A percentile compares a stretch with the other conserved stretches of the same genome.
These are phyloP conservation scores for Eremophila alpestris DNA, from an alignment of 2,797 vertebrate genomes.

Conservation along the genomic window DNA sequence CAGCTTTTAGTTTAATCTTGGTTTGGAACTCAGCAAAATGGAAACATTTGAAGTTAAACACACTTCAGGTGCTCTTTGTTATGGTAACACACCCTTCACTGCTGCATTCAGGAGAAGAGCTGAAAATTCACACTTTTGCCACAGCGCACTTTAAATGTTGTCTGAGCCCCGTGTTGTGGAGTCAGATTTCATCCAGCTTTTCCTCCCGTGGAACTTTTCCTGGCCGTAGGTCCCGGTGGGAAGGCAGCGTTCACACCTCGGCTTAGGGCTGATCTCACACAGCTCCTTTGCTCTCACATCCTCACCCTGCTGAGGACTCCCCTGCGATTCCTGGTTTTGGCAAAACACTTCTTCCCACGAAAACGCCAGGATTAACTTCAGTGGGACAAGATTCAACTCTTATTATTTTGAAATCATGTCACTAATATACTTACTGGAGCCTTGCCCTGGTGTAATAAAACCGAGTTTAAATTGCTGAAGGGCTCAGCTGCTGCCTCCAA, in stretches of 20 bases:
- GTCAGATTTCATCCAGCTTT: not conserved
- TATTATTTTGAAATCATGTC: not conserved
- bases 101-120: not conserved
- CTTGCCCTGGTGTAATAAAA: slow-evolving; percentile 28
- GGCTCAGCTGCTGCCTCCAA: slow-evolving; percentile 34
- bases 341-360: not conserved
- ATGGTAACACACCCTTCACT: not conserved
- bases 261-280: not conserved
- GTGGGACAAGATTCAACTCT: not conserved
- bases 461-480: not conserved
- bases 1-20: not conserved
- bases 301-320: not conserved
- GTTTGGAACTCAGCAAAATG: not conserved
- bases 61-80: not conserved
- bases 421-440: not conserved
- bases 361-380: not conserved
- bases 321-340: not conserved
- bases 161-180: not conserved
- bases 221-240: rapidly evolving
- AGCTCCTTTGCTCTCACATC: not conserved
- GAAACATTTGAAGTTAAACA: not conserved
- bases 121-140: not conserved
- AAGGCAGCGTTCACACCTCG: not conserved
- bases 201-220: not conserved
- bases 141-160: not conserved